Conservation (phyloP, 2,888 invertebrate species). For the Drosophila macrospina region DNA sequence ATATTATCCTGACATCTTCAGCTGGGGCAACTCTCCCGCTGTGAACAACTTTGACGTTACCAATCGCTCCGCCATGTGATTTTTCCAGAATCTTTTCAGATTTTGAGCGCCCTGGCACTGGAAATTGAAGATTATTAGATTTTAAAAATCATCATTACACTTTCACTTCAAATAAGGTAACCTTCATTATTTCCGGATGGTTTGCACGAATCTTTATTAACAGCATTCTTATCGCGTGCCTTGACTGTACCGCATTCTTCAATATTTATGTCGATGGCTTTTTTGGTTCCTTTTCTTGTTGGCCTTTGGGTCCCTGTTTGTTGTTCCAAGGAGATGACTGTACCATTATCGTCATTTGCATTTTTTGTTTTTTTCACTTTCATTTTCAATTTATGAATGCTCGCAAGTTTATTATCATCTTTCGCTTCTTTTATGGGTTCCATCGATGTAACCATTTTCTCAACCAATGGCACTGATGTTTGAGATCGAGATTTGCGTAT, state of each 20-base stretch:
- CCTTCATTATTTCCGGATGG: not conserved
- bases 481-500: not conserved
- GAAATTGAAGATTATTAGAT: not conserved
- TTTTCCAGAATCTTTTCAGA: not conserved
- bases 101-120: slow-evolving; percentile 1
- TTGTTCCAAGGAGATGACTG: not conserved
- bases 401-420: not conserved
- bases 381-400: not conserved
- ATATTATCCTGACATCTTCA: not conserved
- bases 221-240: not conserved
- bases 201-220: not conserved
- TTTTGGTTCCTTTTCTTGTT: not conserved
- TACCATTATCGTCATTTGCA: not conserved
- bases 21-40: not conserved
- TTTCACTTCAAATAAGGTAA: not conserved
- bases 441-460: not conserved
- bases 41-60: not conserved
- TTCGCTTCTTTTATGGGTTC: not conserved
- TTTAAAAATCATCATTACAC: not conserved
- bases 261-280: not conserved
- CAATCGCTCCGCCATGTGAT: not conserved
- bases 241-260: not conserved
- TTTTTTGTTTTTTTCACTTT: not conserved
- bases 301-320: not conserved
- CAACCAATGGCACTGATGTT: not conserved